Base-by-base conservation (phyloP, 2,888 invertebrate genomes). In the Nemapogon koenigi region DNA sequence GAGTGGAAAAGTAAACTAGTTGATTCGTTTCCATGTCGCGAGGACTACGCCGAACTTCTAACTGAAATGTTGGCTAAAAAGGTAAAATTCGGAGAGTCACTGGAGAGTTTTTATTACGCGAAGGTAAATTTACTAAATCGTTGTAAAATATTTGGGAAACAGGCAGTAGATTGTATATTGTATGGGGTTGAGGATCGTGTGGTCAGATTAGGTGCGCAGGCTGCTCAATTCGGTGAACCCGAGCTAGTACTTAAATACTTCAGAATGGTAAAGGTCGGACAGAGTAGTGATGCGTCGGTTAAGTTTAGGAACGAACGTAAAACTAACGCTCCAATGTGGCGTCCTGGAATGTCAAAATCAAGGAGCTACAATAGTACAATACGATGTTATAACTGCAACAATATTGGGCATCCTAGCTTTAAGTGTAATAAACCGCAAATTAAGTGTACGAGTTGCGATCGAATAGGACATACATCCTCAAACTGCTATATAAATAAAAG, bases 51-150 rank as follows among this genome's bases (percentile, higher is more conserved):
- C 2, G 31, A 40, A 17, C 28, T 39, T 7, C 17, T 40, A 13
- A 36, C 17, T 1, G 36, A 40, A 26, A 40, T 40, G 40, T 13
- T 29, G 10, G 16, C 35, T 13, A 40, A 37, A 22, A 8, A 22
- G 3, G 31, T 26, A 17, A 18, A 15, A 6, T 37, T 26, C 18
- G 37, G 37, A 7, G 40, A 49, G n/a, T 43, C 48, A 1, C 28
- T 47, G 28, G 46, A 48, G 31, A 36, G 27, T 3, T 49, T 47
- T 39, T 47, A 45, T 16, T 46, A 43, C 22, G 41, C 42, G 1
- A 49, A 50, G 38, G 39, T 48, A 19, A 48, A 44, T 16, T 18
- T 50, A 2, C n/a, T 48, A 13, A 49, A 46, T 25, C 26, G 50
- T 4, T 48, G 49, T 37, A 27, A 26, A 3, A 47, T 47, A 4